Evolutionary conservation across 2,888 invertebrate genomes (phyloP), one percentile per base, ranked within the genome.

Genomic region (Agrotis exclamationis): DNA sequence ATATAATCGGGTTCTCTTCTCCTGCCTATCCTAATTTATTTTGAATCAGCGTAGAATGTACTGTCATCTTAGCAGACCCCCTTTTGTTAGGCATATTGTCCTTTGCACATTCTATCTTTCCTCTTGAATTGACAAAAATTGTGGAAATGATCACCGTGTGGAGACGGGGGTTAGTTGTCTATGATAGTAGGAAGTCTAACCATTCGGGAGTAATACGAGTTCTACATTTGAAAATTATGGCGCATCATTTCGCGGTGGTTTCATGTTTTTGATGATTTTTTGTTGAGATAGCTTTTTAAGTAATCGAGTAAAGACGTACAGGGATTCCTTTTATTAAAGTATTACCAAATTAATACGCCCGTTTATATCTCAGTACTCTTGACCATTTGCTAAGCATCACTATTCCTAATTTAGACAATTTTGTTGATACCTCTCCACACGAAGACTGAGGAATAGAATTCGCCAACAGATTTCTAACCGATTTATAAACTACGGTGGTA

Each of bases 351-450:
- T 63, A 24, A 28, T 6, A 18, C 11, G 11, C 28, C 24, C 13
- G 53, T 48, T 48, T 28, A 53, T 53, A 48, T 20, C 13, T 62
- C 22, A 47, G 39, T 18, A 58, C 54, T 64, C 60, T 74, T 58
- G 54, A 76, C 54, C 67, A 81, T 79, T 67, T 79, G 79, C 81
- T 64, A 79, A 76, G 28, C 62, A 63, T 76, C 58, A 65, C 39
- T 33, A 76, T 58, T 62, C 71, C 71, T 71, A 68, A 71, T 80
- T 80, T 81, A 79, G 81, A 71, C 76, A 80, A 62, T 58, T 79
- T 64, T 28, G 66, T 44, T 69, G 72, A 81, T 77, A 18, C 44
- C 48, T 74, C 45, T 74, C 45, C n/a, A n/a, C 9, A 48, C 63
- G 75, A 67, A 70, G 82, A 75, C 63, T 65, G 85, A 82, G 60